A percentile compares a stretch with the other conserved stretches of the same genome.
phyloP scores from a whole-genome alignment of 2,888 invertebrate genomes.

The Tillus elongatus region DNA sequence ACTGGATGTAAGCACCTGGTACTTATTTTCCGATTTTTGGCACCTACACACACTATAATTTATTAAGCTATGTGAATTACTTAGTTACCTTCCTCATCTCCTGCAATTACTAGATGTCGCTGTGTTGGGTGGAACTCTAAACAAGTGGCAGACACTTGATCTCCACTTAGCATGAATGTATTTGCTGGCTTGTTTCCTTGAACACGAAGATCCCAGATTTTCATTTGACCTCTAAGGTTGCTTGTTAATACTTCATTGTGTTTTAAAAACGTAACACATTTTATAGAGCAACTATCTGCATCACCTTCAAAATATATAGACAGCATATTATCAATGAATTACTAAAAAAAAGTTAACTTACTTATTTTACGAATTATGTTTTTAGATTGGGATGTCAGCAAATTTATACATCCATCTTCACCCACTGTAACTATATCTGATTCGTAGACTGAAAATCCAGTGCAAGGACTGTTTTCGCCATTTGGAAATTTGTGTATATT shows the following conservation, averaged over 20 bases:
- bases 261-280: constrained; percentile 65
- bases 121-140: constrained; percentile 80
- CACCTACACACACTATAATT: too few species aligned
- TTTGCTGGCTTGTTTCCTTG: constrained; percentile 53
- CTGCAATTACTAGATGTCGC: constrained; percentile 72
- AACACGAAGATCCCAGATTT: constrained; percentile 75
- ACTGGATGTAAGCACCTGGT: too few species aligned
- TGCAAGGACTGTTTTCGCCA: constrained; percentile 57
- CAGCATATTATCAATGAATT: neutral
- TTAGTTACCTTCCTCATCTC: constrained; percentile 62
- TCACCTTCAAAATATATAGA: constrained; percentile 44
- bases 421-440: constrained; percentile 74
- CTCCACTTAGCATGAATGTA: constrained; percentile 66
- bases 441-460: constrained; percentile 64
- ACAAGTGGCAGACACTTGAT: constrained; percentile 64
- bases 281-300: constrained; percentile 74
- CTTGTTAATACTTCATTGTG: constrained; percentile 70
- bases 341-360: constrained; percentile 27
- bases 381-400: constrained; percentile 46
- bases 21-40: too few species aligned
- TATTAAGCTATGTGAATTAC: neutral
- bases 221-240: constrained; percentile 82
- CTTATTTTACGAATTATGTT: constrained; percentile 46
- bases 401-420: constrained; percentile 67
- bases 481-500: constrained; percentile 56